Percentiles rank a stretch among this genome's conserved stretches.
Conservation (phyloP, 1,140 invertebrate species). For the Octopus bimaculoides region DNA sequence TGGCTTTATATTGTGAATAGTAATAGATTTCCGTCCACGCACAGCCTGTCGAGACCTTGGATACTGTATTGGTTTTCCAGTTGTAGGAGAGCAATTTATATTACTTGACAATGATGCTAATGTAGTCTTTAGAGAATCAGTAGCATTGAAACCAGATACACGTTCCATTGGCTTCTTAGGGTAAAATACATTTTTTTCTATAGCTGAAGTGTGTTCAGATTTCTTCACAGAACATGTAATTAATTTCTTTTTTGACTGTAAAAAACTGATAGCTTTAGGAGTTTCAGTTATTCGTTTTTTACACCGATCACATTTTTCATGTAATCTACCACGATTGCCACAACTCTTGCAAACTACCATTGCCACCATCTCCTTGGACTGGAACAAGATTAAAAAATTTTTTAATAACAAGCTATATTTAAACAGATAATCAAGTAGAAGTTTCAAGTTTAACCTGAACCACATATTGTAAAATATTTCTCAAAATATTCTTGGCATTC, state of each 20-base stretch:
- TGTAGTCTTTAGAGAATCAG: neutral
- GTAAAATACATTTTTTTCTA: constrained; percentile 9
- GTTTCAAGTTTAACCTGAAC: too few species aligned
- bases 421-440: too few species aligned
- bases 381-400: neutral
- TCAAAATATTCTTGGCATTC: too few species aligned
- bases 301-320: neutral
- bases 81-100: neutral
- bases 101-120: neutral
- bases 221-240: neutral
- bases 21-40: neutral
- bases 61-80: neutral
- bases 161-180: neutral
- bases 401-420: too few species aligned
- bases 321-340: neutral
- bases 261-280: neutral
- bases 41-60: neutral
- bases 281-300: neutral
- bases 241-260: neutral
- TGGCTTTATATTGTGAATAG: neutral
- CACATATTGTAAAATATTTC: too few species aligned
- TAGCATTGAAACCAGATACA: neutral
- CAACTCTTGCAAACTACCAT: neutral
- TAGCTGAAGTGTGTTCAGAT: neutral
- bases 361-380: neutral